Evolutionary conservation across 1,140 invertebrate species (phyloP), one percentile per base, ranked within the genome.

Genomic region (Micrasema longulum): DNA sequence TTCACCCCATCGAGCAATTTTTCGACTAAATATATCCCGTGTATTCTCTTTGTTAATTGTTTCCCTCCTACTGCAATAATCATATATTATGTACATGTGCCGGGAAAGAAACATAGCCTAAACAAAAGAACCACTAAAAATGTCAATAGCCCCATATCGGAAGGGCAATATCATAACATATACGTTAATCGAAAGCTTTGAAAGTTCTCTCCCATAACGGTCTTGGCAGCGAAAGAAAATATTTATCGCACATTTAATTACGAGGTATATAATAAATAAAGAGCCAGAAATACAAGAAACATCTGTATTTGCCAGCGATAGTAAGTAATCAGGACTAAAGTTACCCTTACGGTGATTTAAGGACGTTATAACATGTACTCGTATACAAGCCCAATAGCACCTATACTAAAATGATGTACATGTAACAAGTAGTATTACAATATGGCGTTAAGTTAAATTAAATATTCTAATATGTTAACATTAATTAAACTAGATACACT

Each of bases 91-190:
- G 48, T 69, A 75, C 73, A 75, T 57, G 69, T 71, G 73, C 66
- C 57, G 38, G 45, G 20, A 14, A 53, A 68, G 55, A 64, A 69
- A 69, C 38, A 65, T 66, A 52, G 67, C 23, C 55, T 52, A 62
- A 64, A 71, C 69, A 63, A 71, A 71, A 71, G 69, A 48, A 70
- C 67, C 69, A 75, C 69, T 75, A 75, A 75, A 75, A 75, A 75
- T 70, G 73, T 71, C 73, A 75, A 68, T 66, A 65, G 73, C 73
- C 72, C 20, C 38, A 23, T 41, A 60, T 22, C 38, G 18, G 26
- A 50, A 63, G 47, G 73, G 69, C 63, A 71, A 75, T 67, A 75
- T 65, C 57, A 75, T 75, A 69, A 69, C 73, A 69, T 71, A 75
- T 75, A 71, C 69, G 68, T 71, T 71, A 75, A 71, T 74, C 64